These are phyloP conservation scores for Poliocrania exsul DNA, from an alignment of 2,797 vertebrate species.

Conservation along the genomic window DNA sequence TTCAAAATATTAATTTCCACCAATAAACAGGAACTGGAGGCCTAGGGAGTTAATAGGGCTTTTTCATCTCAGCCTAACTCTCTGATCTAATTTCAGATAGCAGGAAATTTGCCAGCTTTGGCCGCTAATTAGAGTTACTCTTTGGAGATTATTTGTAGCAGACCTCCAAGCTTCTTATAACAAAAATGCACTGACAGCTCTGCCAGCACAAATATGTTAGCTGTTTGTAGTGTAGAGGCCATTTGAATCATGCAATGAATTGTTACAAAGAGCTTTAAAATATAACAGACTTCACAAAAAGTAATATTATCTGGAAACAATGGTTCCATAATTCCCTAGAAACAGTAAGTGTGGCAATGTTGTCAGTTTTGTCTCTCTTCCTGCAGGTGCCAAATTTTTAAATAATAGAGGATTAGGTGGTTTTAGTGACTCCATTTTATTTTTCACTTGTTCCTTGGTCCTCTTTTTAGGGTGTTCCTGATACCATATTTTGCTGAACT, in stretches of 20 bases:
- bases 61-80: constrained; percentile 73
- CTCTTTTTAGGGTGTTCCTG: background rate
- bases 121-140: constrained; percentile 75
- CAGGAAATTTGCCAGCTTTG: constrained; percentile 77
- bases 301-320: constrained; percentile 24
- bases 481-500: background rate
- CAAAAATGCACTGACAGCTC: constrained; percentile 56
- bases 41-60: constrained; percentile 71
- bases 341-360: background rate
- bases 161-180: constrained; percentile 70
- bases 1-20: constrained; percentile 76
- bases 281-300: background rate
- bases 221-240: constrained; percentile 10
- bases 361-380: background rate
- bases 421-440: background rate
- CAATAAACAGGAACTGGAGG: constrained; percentile 71
- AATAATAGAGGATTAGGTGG: background rate
- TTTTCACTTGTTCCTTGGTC: constrained; percentile 24
- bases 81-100: constrained; percentile 82
- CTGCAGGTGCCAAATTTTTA: background rate
- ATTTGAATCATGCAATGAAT: constrained; percentile 46
- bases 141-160: constrained; percentile 76
- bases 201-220: constrained; percentile 42
- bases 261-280: constrained; percentile 42
- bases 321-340: background rate